Conservation (phyloP, 2,113 vertebrate species). For the Nestor notabilis region DNA sequence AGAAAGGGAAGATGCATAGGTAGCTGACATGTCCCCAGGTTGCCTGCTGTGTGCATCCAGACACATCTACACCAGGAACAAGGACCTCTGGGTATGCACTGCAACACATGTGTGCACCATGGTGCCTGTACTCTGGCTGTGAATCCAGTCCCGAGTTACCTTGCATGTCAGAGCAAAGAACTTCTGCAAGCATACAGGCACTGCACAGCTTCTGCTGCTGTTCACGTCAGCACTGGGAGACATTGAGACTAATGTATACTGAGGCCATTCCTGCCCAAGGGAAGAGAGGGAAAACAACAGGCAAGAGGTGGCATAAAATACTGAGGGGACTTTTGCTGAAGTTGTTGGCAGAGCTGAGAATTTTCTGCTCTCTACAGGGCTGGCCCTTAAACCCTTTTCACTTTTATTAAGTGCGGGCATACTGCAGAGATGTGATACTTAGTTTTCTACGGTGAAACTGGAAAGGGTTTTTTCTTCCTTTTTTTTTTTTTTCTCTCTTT, state of each 20-base stretch:
- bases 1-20: background rate
- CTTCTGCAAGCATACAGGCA: background rate
- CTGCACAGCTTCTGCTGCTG: background rate
- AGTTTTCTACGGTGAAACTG: constrained; percentile 22
- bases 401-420: constrained; percentile 37
- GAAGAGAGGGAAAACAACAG: background rate
- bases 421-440: constrained; percentile 16
- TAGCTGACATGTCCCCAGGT: background rate
- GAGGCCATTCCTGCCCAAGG: background rate
- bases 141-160: rapidly evolving
- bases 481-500: background rate
- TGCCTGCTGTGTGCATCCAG: background rate
- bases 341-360: background rate
- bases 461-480: background rate
- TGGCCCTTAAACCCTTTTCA: constrained; percentile 32
- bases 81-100: background rate
- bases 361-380: background rate
- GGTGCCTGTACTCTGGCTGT: rapidly evolving
- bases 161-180: rapidly evolving
- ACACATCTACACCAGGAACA: background rate
- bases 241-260: rapidly evolving
- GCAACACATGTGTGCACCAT: rapidly evolving
- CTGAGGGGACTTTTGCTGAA: background rate
- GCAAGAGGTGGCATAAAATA: background rate
- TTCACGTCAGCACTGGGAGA: background rate